Percentiles rank a stretch among this genome's conserved stretches.
Conservation (phyloP, 2,888 invertebrate species). For the Eueremaeus valkanovi region DNA sequence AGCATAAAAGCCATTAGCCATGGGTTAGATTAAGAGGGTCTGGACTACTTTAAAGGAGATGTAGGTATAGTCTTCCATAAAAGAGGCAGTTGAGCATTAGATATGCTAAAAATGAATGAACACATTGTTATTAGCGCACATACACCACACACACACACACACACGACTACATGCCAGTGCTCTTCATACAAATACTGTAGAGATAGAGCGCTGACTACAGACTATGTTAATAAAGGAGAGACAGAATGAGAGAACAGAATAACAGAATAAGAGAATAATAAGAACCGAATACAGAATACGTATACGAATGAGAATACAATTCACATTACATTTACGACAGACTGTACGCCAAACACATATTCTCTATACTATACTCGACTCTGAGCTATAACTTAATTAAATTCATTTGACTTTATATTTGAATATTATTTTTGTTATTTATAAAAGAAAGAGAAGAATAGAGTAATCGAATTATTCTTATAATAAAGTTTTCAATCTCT, state of each 20-base stretch:
- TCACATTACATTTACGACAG: not conserved
- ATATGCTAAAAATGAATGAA: slow-evolving; percentile 44
- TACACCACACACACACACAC: too few relatives aligned
- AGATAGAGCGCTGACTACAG: not conserved
- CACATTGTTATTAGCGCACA: slow-evolving; percentile 10
- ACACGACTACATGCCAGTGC: slow-evolving; percentile 25
- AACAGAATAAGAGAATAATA: too few relatives aligned
- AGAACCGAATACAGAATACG: too few relatives aligned
- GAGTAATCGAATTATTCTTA: not conserved
- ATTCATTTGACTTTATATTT: slow-evolving; percentile 9
- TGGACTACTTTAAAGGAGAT: slow-evolving; percentile 43
- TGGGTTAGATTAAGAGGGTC: slow-evolving; percentile 33
- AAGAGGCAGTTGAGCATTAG: slow-evolving; percentile 47
- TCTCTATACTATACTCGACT: too few relatives aligned
- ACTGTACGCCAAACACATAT: too few relatives aligned
- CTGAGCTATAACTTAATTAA: slow-evolving; percentile 22
- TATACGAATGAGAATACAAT: not conserved
- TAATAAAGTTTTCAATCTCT: not conserved
- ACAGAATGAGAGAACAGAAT: not conserved
- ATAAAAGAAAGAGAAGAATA: not conserved
- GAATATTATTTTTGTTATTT: not conserved
- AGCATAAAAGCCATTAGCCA: slow-evolving; percentile 35
- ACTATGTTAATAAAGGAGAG: not conserved
- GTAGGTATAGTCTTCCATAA: slow-evolving; percentile 47
- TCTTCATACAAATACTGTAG: not conserved